Percentiles rank a stretch among this genome's conserved stretches.
Evolutionary conservation across 2,888 invertebrate species (phyloP).

Genomic region (Venusia cambrica): DNA sequence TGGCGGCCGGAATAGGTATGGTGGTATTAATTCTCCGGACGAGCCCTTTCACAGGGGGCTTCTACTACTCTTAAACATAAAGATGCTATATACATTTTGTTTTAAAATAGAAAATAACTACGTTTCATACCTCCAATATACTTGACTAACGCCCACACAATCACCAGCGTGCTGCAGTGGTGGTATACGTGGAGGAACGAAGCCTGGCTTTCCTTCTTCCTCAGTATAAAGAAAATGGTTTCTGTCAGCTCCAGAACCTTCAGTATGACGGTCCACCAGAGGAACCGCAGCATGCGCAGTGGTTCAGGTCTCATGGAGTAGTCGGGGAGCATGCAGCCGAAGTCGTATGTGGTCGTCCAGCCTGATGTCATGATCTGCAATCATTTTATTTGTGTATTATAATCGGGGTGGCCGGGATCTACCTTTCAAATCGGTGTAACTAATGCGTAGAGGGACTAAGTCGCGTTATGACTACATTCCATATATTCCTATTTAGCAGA

Average conservation of each 20-base stretch:
- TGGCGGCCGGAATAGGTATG: no score
- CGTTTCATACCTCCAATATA: slow-evolving; percentile 82
- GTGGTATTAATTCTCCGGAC: no score
- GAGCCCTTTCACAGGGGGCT: no score
- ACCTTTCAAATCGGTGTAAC: no score
- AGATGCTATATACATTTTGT: no score
- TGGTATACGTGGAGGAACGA: slow-evolving; percentile 88
- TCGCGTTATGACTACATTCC: no score
- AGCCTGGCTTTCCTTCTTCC: slow-evolving; percentile 87
- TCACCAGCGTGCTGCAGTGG: slow-evolving; percentile 81
- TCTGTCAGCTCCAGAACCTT: slow-evolving; percentile 85
- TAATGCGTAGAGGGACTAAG: no score
- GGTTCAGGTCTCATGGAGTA: slow-evolving; percentile 84
- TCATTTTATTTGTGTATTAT: no score
- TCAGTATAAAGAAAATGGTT: slow-evolving; percentile 85
- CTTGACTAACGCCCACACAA: slow-evolving; percentile 83
- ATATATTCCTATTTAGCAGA: no score
- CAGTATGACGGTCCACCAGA: slow-evolving; percentile 83
- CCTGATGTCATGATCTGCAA: slow-evolving; percentile 83
- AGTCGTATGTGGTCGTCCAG: slow-evolving; percentile 82
- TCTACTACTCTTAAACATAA: no score
- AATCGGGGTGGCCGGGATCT: no score
- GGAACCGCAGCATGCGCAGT: slow-evolving; percentile 76
- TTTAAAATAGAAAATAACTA: no score
- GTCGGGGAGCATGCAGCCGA: slow-evolving; percentile 86